Percentiles rank a stretch among this genome's conserved stretches.
Evolutionary conservation across 2,888 invertebrate genomes (phyloP).

Genomic region (Ommatoiulus sabulosus): DNA sequence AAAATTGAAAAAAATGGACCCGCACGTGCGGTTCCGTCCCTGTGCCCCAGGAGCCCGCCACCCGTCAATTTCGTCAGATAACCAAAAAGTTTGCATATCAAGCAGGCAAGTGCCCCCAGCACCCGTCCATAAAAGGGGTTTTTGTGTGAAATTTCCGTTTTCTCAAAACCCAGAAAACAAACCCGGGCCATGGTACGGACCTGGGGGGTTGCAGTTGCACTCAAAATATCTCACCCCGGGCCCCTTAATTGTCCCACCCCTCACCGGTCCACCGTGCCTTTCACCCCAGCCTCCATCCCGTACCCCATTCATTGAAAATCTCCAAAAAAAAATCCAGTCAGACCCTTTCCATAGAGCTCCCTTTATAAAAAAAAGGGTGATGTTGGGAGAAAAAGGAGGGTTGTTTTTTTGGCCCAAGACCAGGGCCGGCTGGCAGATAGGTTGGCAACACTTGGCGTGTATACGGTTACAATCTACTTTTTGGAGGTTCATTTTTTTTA

Average conservation of each 20-base stretch:
- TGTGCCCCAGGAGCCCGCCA: not conserved
- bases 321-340: not conserved
- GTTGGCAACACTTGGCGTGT: not conserved
- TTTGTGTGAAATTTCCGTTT: constrained; percentile 11
- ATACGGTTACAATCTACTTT: constrained; percentile 19
- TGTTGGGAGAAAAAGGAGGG: not conserved
- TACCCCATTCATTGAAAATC: not conserved
- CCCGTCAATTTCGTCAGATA: not conserved
- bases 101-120: constrained; percentile 3
- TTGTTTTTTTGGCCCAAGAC: not conserved
- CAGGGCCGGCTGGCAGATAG: constrained; percentile 19
- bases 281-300: too few relatives aligned
- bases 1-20: not conserved
- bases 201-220: not conserved
- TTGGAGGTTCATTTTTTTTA: not conserved
- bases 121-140: not conserved
- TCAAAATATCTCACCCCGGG: not conserved
- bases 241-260: not conserved
- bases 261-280: too few relatives aligned
- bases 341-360: constrained; percentile 3
- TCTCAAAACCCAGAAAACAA: constrained; percentile 14
- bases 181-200: not conserved
- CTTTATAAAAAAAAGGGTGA: constrained; percentile 7
- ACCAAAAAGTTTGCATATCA: constrained; percentile 12
- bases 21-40: not conserved